Base-by-base conservation (phyloP, 2,113 vertebrate species). In the Dicentrarchus labrax region DNA sequence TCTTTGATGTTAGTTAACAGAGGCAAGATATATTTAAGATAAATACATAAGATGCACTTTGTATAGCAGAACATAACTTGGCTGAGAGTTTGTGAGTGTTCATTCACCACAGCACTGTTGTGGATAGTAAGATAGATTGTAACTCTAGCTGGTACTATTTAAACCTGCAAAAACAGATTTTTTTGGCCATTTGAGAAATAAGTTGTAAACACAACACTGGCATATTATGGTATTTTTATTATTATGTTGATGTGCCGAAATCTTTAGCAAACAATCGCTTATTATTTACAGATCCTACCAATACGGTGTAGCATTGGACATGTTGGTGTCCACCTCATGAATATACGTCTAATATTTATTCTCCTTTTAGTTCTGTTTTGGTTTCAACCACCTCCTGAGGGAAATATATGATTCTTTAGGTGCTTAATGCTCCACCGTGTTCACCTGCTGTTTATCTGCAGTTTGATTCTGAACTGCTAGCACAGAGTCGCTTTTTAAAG, bases 1-100 rank as follows among this genome's bases (percentile, higher is more conserved):
- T 69, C 76, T 85, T 82, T 84, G 38, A 84, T 67, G 39, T 73
- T 5, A 51, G 47, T 66, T 67, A 68, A 78, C 57, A 81, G 45
- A 54, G 38, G 12, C 38, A 19, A 68, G 61, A 79, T 61, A 30
- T 2, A 30, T 30, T 30, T 30, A 24, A 76, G 22, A 81, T 53
- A 65, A 77, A 80, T 62, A 65, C 12, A 45, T 17, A 59, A 62
- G 39, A 79, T 22, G 10, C 3, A 0, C 65, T 56, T 43, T 65
- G 38, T 66, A 64, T 72, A 79, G n/a, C 22, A 36, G 30, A 38
- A 15, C 19, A 80, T 24, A 62, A 30, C 36, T 57, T 75, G 51
- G 13, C 22, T 59, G 61, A 36, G 16, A 9, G 72, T 41, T 53
- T 15, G 4, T 36, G 19, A 53, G 47, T 50, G 16, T 19, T 68